Evolutionary conservation across 1,140 invertebrate species (phyloP).

Genomic region (Schlechtendalia chinensis): DNA sequence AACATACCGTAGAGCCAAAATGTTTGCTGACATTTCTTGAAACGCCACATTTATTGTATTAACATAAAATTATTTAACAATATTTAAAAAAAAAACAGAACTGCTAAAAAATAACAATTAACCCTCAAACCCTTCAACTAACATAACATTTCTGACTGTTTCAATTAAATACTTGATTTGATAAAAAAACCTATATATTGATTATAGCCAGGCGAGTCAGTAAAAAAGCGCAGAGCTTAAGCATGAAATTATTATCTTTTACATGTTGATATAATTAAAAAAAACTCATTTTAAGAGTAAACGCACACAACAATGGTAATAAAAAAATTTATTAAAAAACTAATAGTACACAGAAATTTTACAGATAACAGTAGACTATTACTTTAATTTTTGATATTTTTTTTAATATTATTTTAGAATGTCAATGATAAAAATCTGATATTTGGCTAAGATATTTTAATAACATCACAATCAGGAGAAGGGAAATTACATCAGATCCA

Average conservation of each 20-base stretch:
- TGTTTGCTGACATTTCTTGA: constrained; percentile 47
- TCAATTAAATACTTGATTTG: neutral
- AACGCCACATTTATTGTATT: constrained; percentile 24
- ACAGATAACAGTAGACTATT: neutral
- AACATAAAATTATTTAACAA: constrained; percentile 15
- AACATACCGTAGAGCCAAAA: constrained; percentile 48
- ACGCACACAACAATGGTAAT: constrained; percentile 16
- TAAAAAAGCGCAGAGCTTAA: constrained; percentile 19
- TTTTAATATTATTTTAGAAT: neutral
- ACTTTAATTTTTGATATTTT: neutral
- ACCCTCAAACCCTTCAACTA: constrained; percentile 1
- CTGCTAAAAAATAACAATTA: constrained; percentile 25
- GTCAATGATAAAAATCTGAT: constrained; percentile 9
- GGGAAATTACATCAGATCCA: neutral
- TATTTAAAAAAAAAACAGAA: constrained; percentile 26
- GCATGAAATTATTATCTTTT: constrained; percentile 13
- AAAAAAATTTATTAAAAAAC: constrained; percentile 25
- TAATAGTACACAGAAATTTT: constrained; percentile 27
- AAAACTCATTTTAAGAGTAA: neutral
- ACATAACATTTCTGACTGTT: constrained; percentile 1
- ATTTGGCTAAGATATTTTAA: neutral
- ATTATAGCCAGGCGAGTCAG: neutral
- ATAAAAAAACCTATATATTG: neutral
- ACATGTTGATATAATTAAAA: neutral
- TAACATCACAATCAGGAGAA: neutral